Percentiles rank a stretch among this genome's conserved stretches.
These are phyloP conservation scores for Drosophila anomelani DNA, from an alignment of 2,888 invertebrate species.

Conservation along the genomic window DNA sequence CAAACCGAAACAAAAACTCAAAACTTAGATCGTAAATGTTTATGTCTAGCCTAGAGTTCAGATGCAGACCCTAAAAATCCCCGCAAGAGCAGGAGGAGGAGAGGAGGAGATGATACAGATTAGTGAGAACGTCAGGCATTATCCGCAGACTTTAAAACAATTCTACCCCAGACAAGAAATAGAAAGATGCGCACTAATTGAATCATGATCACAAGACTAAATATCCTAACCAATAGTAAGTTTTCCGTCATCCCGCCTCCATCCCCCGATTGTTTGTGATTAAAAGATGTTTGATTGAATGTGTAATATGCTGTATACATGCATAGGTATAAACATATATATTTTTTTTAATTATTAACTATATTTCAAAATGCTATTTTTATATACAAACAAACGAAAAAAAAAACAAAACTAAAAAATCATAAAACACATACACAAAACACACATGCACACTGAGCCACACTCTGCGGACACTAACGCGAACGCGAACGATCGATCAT, in stretches of 20 bases:
- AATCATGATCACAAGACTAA: slow-evolving; percentile 29
- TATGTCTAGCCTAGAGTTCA: slow-evolving; percentile 34
- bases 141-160: slow-evolving; percentile 28
- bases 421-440: slow-evolving; percentile 23
- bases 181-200: slow-evolving; percentile 20
- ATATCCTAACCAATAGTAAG: slow-evolving; percentile 4
- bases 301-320: slow-evolving; percentile 24
- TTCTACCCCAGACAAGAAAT: slow-evolving; percentile 10
- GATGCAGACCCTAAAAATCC: slow-evolving; percentile 10
- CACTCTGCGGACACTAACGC: slow-evolving; percentile 10
- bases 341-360: slow-evolving; percentile 62
- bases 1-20: slow-evolving; percentile 38
- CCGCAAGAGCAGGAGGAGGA: background rate
- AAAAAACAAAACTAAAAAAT: slow-evolving; percentile 1
- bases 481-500: slow-evolving; percentile 42
- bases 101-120: background rate
- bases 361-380: slow-evolving; percentile 69
- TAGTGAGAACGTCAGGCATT: slow-evolving; percentile 10
- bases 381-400: slow-evolving; percentile 57
- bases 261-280: slow-evolving; percentile 42
- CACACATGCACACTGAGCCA: slow-evolving; percentile 32
- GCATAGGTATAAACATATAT: slow-evolving; percentile 44
- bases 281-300: slow-evolving; percentile 44
- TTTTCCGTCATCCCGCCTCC: slow-evolving; percentile 9
- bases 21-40: slow-evolving; percentile 30